These are phyloP conservation scores for Chloropsis hardwickii DNA, from an alignment of 2,113 vertebrate species.

Conservation along the genomic window DNA sequence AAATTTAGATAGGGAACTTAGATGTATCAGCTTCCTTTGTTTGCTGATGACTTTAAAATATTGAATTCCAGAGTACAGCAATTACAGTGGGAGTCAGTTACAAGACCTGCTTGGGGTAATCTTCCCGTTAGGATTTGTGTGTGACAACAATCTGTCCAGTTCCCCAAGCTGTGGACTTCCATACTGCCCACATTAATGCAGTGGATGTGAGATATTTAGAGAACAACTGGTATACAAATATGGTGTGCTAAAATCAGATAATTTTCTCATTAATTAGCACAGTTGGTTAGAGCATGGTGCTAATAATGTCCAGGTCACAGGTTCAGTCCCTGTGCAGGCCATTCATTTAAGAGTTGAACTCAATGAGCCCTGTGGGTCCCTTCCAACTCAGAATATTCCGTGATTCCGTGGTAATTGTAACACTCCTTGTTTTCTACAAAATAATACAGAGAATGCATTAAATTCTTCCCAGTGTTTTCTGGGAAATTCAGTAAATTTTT, in stretches of 20 bases:
- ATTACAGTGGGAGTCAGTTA: not conserved
- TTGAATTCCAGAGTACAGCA: not conserved
- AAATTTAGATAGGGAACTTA: not conserved
- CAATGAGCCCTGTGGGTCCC: not conserved
- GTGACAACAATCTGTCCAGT: not conserved
- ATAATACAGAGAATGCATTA: not conserved
- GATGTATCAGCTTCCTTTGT: not conserved
- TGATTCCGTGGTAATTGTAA: not conserved
- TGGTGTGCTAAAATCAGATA: not conserved
- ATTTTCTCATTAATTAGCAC: not conserved
- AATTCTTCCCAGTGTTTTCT: not conserved
- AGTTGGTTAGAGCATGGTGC: not conserved
- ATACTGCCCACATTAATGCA: not conserved
- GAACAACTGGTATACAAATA: not conserved
- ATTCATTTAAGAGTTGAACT: not conserved
- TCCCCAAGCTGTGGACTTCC: not conserved
- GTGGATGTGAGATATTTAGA: constrained; percentile 1
- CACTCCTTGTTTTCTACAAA: not conserved
- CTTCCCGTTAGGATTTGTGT: not conserved
- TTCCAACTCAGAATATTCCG: not conserved
- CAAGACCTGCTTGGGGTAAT: not conserved
- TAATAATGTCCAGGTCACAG: not conserved
- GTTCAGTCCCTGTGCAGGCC: not conserved
- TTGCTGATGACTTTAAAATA: not conserved
- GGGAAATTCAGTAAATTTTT: not conserved